Conservation (phyloP, 1,140 invertebrate genomes). For the Drosophila ironensis region DNA sequence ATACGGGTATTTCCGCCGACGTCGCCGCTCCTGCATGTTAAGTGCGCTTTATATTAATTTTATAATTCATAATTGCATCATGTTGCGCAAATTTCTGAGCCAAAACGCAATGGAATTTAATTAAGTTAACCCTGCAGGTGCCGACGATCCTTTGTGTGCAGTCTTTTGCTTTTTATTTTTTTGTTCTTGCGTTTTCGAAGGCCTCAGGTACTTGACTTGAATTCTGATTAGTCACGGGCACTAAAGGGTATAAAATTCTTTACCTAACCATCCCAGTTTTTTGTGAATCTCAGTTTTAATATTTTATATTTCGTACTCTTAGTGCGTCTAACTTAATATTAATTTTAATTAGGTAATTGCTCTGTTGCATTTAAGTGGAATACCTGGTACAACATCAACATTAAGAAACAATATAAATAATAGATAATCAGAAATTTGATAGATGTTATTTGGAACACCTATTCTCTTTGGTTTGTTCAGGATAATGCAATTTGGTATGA, state of each 20-base stretch:
- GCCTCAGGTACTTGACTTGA: constrained; percentile 34
- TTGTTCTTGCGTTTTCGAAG: constrained; percentile 13
- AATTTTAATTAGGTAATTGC: too few relatives aligned
- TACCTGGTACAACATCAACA: too few relatives aligned
- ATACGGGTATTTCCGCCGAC: constrained; percentile 57
- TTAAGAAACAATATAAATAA: too few relatives aligned
- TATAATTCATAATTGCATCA: constrained; percentile 66
- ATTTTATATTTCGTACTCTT: too few relatives aligned
- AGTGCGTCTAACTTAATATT: too few relatives aligned
- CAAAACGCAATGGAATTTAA: constrained; percentile 66
- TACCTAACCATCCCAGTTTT: too few relatives aligned
- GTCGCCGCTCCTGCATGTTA: constrained; percentile 50
- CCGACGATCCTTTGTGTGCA: constrained; percentile 35
- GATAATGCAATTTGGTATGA: too few relatives aligned
- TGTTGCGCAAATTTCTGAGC: constrained; percentile 50
- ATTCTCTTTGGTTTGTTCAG: too few relatives aligned
- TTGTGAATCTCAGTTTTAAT: not conserved
- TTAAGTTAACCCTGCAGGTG: constrained; percentile 48
- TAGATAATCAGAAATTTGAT: too few relatives aligned
- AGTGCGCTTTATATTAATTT: constrained; percentile 54
- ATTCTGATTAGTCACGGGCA: constrained; percentile 45
- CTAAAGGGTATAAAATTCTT: constrained; percentile 2
- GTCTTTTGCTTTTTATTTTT: constrained; percentile 6
- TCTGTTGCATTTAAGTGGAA: too few relatives aligned
- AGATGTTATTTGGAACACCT: too few relatives aligned